phyloP scores from a whole-genome alignment of 1,140 invertebrate species.

The Brachionus koreanus region DNA sequence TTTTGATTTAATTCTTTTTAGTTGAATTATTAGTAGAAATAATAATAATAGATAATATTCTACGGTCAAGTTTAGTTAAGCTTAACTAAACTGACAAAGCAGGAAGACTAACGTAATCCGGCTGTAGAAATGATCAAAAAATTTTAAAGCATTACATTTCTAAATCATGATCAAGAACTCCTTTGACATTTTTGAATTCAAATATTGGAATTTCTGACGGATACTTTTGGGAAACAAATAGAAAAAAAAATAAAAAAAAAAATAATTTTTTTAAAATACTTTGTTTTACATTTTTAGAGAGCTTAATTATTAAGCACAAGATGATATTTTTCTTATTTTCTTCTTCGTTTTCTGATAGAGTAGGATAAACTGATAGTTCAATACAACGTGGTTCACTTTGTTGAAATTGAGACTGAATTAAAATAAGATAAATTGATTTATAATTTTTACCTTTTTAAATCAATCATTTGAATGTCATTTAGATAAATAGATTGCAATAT shows the following conservation, averaged over 20 bases:
- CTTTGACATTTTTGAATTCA: conserved; percentile 36
- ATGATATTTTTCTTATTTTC: conserved; percentile 4
- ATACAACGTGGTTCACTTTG: neutral
- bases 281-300: conserved; percentile 24
- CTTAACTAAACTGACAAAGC: too few species aligned
- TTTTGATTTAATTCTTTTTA: neutral
- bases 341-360: conserved; percentile 18
- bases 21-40: neutral
- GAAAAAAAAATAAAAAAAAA: neutral
- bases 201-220: conserved; percentile 22
- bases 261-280: neutral
- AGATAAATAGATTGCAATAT: conserved; percentile 36
- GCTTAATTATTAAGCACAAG: neutral
- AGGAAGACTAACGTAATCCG: too few species aligned
- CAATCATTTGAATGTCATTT: neutral
- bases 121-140: neutral
- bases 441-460: neutral
- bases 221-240: conserved; percentile 38
- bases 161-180: neutral
- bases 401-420: neutral
- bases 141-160: neutral
- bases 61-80: too few species aligned
- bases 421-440: neutral
- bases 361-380: conserved; percentile 1
- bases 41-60: too few species aligned